A percentile compares a stretch with the other conserved stretches of the same genome.
phyloP scores from a whole-genome alignment of 2,797 vertebrate genomes.

The Numenius phaeopus region DNA sequence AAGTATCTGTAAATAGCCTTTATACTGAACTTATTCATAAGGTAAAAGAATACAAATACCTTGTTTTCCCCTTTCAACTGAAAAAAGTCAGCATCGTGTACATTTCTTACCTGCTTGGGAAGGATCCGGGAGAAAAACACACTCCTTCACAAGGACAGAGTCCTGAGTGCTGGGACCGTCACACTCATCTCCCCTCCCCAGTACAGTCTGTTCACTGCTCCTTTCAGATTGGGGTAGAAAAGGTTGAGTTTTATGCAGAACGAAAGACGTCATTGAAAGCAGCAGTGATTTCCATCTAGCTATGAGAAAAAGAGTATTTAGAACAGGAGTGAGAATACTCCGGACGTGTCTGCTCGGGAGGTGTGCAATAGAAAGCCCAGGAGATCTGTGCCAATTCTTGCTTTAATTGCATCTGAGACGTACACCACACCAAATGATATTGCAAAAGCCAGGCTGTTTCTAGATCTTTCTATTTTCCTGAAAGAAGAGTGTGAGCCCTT shows the following conservation, averaged over 20 bases:
- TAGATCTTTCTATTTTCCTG: background rate
- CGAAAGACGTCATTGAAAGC: background rate
- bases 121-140: accelerated
- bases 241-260: background rate
- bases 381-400: background rate
- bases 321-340: background rate
- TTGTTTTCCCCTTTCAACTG: background rate
- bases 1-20: background rate
- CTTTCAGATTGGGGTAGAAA: background rate
- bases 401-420: background rate
- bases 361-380: background rate
- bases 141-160: background rate
- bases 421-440: accelerated
- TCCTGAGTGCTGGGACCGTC: background rate
- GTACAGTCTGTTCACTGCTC: background rate
- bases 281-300: background rate
- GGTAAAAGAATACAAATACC: background rate
- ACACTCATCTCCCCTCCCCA: background rate
- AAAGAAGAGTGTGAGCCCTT: accelerated
- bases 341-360: background rate
- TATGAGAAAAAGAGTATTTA: background rate
- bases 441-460: background rate
- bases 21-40: background rate
- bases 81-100: background rate
- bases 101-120: background rate